Evolutionary conservation across 2,113 vertebrate genomes (phyloP), one percentile per base, ranked within the genome.

Genomic region (Plectropomus leopardus): DNA sequence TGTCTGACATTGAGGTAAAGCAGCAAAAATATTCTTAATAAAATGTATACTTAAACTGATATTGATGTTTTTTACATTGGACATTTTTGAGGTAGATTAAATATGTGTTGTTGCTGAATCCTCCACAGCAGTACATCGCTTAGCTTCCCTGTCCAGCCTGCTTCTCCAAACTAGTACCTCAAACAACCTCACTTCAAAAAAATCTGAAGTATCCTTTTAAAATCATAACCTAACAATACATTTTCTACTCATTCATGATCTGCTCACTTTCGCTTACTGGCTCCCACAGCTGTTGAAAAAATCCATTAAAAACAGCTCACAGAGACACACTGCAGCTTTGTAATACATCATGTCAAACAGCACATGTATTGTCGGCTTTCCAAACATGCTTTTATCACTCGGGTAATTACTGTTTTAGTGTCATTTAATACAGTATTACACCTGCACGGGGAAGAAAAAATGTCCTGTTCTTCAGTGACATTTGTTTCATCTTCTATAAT

Each of bases 331-430:
- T 80, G 83, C 69, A 57, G 84, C 83, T 83, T 61, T 84, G 88
- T 28, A 82, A 88, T 84, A 79, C 79, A 88, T 91, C 85, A 88
- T 78, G 76, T 61, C 47, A 77, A 88, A 60, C 82, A 66, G 84
- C 69, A 55, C 24, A 36, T 69, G 80, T 81, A 55, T 71, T 64
- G 36, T 63, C 50, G 4, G 45, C 60, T 78, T 76, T 86, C 51
- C 74, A 34, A 82, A 82, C 80, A 83, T 72, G 83, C 68, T 59
- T 83, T 88, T 86, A 87, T 87, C 84, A 78, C 75, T 78, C 79
- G 69, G 84, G 74, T 86, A 87, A 88, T 92, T 90, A 82, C 86
- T 86, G 78, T 78, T 86, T 90, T 80, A 83, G 53, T 81, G 54
- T 88, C 66, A 71, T 80, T 83, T 80, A 77, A 78, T 84, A 74